phyloP scores from a whole-genome alignment of 1,140 invertebrate species.

The Potamilus streckersoni region DNA sequence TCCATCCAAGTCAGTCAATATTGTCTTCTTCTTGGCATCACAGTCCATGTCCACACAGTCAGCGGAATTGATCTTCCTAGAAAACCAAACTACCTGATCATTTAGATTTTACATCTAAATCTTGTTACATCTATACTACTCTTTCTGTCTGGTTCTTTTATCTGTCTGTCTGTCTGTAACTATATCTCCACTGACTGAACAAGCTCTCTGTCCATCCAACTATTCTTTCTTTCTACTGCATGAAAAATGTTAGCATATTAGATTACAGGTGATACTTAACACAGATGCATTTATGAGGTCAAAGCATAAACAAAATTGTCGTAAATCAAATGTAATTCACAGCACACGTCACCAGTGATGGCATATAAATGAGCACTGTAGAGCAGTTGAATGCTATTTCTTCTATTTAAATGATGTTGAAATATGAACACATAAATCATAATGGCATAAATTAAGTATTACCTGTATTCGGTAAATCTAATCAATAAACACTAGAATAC shows the following conservation, averaged over 20 bases:
- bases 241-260: too few relatives aligned
- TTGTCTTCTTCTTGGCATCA: slow-evolving; percentile 57
- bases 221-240: neutral
- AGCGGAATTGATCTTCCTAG: slow-evolving; percentile 51
- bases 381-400: too few relatives aligned
- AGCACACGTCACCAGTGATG: too few relatives aligned
- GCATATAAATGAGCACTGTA: too few relatives aligned
- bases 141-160: neutral
- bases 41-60: slow-evolving; percentile 66
- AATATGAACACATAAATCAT: too few relatives aligned
- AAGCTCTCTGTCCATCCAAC: neutral
- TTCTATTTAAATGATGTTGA: too few relatives aligned
- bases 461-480: neutral
- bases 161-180: neutral
- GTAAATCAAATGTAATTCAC: too few relatives aligned
- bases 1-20: slow-evolving; percentile 57
- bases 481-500: neutral
- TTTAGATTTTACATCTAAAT: neutral
- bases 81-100: neutral
- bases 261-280: too few relatives aligned
- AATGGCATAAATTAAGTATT: too few relatives aligned
- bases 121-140: neutral
- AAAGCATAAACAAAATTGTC: too few relatives aligned
- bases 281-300: too few relatives aligned
- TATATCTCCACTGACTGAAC: neutral